These are phyloP conservation scores for Amblyteles armatorius DNA, from an alignment of 2,888 invertebrate genomes.

Conservation along the genomic window DNA sequence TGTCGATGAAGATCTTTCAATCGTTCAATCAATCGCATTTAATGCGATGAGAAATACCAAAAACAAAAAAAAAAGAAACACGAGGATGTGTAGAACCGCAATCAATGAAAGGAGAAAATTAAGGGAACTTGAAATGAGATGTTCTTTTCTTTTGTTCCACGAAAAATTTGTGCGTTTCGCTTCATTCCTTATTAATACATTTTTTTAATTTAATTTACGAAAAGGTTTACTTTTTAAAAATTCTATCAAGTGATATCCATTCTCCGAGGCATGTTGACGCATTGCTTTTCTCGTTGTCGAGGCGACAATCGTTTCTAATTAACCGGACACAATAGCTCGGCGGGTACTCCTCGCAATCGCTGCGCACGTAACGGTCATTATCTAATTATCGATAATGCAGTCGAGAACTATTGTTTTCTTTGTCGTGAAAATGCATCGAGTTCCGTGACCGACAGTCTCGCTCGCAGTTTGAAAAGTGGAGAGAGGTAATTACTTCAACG, in stretches of 20 bases:
- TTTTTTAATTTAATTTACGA: background rate
- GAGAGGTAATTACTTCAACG: background rate
- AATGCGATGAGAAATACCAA: background rate
- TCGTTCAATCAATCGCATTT: background rate
- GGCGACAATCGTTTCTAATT: constrained; percentile 29
- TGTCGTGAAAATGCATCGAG: background rate
- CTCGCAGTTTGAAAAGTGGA: background rate
- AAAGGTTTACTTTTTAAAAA: too few relatives aligned
- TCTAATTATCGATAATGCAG: constrained; percentile 12
- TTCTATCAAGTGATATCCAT: background rate
- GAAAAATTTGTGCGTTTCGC: background rate
- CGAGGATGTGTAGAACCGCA: background rate
- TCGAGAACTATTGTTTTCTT: background rate
- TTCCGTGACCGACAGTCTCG: background rate
- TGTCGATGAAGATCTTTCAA: background rate
- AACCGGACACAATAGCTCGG: background rate
- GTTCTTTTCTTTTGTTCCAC: too few relatives aligned
- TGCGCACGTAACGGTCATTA: constrained; percentile 23
- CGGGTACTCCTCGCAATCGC: background rate
- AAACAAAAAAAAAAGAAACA: background rate
- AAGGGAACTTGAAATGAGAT: too few relatives aligned
- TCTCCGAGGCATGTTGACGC: background rate
- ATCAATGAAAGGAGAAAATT: background rate
- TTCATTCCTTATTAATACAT: background rate
- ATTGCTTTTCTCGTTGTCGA: background rate